Conservation (phyloP, 2,113 vertebrate species). For the Phaethornis superciliosus region DNA sequence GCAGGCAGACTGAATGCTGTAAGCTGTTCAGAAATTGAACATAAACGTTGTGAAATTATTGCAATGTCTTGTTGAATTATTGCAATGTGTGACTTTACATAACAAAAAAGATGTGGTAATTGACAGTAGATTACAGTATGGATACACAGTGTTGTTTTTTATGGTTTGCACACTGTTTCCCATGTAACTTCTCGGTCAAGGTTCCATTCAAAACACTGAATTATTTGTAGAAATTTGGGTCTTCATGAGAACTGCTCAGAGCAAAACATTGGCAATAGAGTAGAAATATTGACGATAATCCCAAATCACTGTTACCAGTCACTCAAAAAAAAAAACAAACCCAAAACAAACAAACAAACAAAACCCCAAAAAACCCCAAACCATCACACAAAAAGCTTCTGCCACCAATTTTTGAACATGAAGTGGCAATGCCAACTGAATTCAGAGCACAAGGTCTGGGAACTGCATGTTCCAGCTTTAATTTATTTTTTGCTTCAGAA, state of each 20-base stretch:
- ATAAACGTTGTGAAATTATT: background rate
- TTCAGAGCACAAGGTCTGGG: background rate
- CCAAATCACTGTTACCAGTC: background rate
- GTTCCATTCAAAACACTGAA: background rate
- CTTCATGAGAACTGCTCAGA: background rate
- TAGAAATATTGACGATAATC: background rate
- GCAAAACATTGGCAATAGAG: background rate
- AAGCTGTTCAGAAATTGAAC: background rate
- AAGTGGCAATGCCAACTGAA: background rate
- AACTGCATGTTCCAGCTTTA: background rate
- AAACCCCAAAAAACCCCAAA: too few species aligned
- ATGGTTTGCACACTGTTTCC: background rate
- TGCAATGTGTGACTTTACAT: background rate
- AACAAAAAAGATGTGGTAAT: background rate
- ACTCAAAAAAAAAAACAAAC: background rate
- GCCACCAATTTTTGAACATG: accelerated
- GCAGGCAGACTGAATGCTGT: background rate
- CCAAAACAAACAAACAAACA: too few species aligned
- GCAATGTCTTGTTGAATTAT: background rate
- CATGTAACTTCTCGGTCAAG: background rate
- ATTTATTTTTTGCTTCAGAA: background rate
- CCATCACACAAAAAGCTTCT: background rate
- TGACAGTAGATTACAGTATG: background rate
- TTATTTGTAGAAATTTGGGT: background rate
- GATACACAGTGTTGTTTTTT: background rate